Conservation (phyloP, 2,888 invertebrate species). For the Sepiola atlantica region DNA sequence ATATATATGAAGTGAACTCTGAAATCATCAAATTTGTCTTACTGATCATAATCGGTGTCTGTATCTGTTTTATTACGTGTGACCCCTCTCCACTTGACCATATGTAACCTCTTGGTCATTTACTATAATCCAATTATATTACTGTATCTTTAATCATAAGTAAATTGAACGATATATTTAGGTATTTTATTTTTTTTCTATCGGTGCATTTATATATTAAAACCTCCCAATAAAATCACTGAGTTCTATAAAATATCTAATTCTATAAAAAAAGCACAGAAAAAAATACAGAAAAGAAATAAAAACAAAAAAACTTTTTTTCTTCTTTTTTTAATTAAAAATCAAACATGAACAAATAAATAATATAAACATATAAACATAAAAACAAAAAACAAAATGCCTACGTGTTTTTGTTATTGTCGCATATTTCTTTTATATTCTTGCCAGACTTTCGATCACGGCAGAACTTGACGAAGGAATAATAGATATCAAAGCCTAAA, state of each 20-base stretch:
- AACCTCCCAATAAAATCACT: background rate
- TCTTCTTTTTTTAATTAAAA: conserved; percentile 14
- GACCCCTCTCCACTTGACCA: no score
- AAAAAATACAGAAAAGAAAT: background rate
- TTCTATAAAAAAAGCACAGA: background rate
- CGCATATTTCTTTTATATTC: background rate
- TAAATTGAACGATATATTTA: no score
- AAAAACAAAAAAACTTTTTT: background rate
- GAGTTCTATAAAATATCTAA: background rate
- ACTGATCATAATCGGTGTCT: no score
- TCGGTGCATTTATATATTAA: background rate
- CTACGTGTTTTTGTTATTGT: background rate
- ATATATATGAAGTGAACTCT: no score
- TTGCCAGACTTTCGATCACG: background rate
- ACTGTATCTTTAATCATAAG: no score
- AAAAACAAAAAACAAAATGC: background rate
- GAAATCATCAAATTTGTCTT: no score
- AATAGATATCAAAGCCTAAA: conserved; percentile 70
- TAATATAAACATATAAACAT: background rate
- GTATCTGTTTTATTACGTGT: no score
- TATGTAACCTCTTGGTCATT: no score
- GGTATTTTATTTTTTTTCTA: no score
- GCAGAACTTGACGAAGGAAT: conserved; percentile 64
- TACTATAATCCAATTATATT: no score
- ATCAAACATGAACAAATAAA: background rate